Base-by-base conservation (phyloP, 2,888 invertebrate species). In the Amiota minor region DNA sequence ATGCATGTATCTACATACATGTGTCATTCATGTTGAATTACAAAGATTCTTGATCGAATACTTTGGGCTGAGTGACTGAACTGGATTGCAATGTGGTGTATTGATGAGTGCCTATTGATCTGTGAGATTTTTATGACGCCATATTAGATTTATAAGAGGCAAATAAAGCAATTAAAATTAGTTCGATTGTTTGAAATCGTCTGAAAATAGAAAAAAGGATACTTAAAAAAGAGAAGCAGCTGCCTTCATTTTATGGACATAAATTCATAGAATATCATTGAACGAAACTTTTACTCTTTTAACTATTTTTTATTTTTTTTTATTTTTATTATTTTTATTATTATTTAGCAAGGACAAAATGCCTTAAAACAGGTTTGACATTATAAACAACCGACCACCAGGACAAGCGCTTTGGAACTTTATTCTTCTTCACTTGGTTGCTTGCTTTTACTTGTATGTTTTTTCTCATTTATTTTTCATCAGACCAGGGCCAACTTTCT, bases 121-220 rank as follows among this genome's bases (percentile, higher is more conserved):
- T 35, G 35, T 35, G 35, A 45, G 18, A 62, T 6, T 35, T 62
- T 62, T 62, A 62, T 62, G 62, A n/a, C 45, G 14, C 62, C 23
- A 20, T 20, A 59, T 4, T 12, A 20, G 18, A 59, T 53, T 53
- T 53, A 53, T 47, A 12, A 47, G 65, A 1, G 20, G 18, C 18
- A 47, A 46, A 65, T 47, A 65, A 65, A 65, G 47, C 65, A 47
- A 65, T 65, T 65, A 65, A 65, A 65, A 65, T 65, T n/a, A 47
- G 47, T 47, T 46, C 65, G 49, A 18, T 18, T 47, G 16, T 47
- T 20, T 16, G 20, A 16, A 59, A 59, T 18, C 9, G 11, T 53
- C 11, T 53, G 3, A 2, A 3, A 23, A 3, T 2, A 23, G 23
- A 23, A 3, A 3, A 23, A 23, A 23, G 3, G 35, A 35, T 35